Evolutionary conservation across 2,888 invertebrate species (phyloP), one percentile per base, ranked within the genome.

Genomic region (Thera obeliscata): DNA sequence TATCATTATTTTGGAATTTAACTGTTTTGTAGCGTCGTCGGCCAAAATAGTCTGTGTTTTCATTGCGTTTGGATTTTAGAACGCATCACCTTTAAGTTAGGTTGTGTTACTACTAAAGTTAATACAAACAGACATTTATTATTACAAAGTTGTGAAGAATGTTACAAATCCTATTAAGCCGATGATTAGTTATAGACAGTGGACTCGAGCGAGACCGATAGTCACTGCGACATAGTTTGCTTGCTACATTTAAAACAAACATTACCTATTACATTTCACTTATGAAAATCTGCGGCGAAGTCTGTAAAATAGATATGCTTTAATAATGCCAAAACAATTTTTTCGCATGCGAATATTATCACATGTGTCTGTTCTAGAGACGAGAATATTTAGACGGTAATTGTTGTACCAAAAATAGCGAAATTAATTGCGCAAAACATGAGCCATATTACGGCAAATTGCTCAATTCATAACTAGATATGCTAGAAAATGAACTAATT

Each of bases 171-270:
- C 81, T 81, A 79, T 78, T 76, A 79, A 82, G 75, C 77, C 72
- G 65, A 74, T 81, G 82, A 87, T 88, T 87, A 84, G 87, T 84
- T 83, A 76, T 85, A 83, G 82, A 81, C 73, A 54, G 67, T 73
- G 81, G 67, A 70, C 74, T 76, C 81, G 85, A 85, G 84, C 81
- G 85, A 85, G 85, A 85, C 72, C 82, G 73, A 64, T 72, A 69
- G 66, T 68, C 70, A 69, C 63, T 57, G 72, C 62, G 79, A 75
- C 72, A 76, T 76, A 60, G 3, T 52, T 71, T 70, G 71, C 76
- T 22, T 22, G 22, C 75, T 75, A 2, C 9, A 46, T 46, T 46
- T 46, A 56, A 58, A 61, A 33, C 46, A 8, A 48, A 46, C 43
- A 8, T 61, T 38, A 56, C 64, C 61, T 67, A 58, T 64, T 67